Evolutionary conservation across 2,113 vertebrate species (phyloP).

Genomic region (Strix uralensis): DNA sequence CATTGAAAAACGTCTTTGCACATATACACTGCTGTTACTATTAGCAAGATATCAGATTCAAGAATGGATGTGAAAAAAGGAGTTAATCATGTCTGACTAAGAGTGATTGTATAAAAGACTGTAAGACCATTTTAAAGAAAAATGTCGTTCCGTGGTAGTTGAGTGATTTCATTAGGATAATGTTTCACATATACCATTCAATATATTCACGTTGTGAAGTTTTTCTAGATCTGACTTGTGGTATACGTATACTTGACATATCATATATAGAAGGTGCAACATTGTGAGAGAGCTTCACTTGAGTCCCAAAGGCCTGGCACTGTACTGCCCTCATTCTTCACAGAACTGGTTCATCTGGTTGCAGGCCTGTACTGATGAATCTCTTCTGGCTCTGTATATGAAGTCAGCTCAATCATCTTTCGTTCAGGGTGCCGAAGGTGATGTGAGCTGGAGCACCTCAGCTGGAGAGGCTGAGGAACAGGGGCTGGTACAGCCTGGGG

Average conservation of each 20-base stretch:
- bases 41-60: not conserved
- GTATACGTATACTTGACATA: not conserved
- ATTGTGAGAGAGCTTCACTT: not conserved
- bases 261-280: not conserved
- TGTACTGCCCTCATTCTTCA: not conserved
- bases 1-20: not conserved
- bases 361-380: not conserved
- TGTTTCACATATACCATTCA: not conserved
- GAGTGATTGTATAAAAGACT: not conserved
- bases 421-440: not conserved
- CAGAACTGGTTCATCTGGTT: not conserved
- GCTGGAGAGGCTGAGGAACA: not conserved
- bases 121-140: not conserved
- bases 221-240: not conserved
- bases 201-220: not conserved
- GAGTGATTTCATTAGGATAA: not conserved
- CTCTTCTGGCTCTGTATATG: not conserved
- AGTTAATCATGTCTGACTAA: not conserved
- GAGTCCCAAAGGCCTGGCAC: not conserved
- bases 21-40: not conserved
- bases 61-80: not conserved
- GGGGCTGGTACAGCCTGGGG: not conserved
- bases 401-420: not conserved
- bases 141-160: not conserved
- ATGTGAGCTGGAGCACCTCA: not conserved